phyloP scores from a whole-genome alignment of 2,888 invertebrate species.

The Drosophila longiperda region DNA sequence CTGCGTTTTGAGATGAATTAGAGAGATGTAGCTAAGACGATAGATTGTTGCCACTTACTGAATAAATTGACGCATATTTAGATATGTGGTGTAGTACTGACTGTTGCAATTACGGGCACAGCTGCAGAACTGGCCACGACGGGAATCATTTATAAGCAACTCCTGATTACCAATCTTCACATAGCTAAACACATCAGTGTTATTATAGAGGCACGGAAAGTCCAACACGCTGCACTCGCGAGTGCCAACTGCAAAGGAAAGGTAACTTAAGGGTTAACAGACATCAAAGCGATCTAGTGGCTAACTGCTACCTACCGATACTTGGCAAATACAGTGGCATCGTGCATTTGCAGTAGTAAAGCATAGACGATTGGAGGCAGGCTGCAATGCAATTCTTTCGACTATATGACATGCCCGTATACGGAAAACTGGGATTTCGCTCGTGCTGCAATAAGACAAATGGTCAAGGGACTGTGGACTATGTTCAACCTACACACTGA shows the following conservation, averaged over 20 bases:
- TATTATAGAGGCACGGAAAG: conserved; percentile 69
- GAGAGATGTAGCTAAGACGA: not conserved
- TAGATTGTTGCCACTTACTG: conserved; percentile 38
- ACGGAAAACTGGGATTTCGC: conserved; percentile 40
- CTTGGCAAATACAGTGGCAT: conserved; percentile 69
- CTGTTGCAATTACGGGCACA: conserved; percentile 78
- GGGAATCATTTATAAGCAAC: conserved; percentile 63
- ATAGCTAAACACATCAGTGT: conserved; percentile 70
- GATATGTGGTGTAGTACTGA: conserved; percentile 55
- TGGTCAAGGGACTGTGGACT: not conserved
- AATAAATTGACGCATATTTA: conserved; percentile 58
- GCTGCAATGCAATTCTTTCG: conserved; percentile 73
- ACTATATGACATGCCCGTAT: conserved; percentile 62
- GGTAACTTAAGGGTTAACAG: not conserved
- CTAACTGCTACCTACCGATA: conserved; percentile 43
- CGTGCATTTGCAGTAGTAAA: conserved; percentile 78
- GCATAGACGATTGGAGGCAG: conserved; percentile 74
- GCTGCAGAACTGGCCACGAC: conserved; percentile 72
- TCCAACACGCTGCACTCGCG: conserved; percentile 73
- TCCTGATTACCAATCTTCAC: conserved; percentile 61
- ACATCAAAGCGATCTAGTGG: too few relatives aligned
- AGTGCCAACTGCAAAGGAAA: conserved; percentile 27
- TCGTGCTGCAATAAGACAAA: conserved; percentile 56
- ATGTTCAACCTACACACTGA: conserved; percentile 21
- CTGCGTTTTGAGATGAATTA: conserved; percentile 11